Evolutionary conservation across 2,113 vertebrate species (phyloP).

Genomic region (Ochotona princeps): DNA sequence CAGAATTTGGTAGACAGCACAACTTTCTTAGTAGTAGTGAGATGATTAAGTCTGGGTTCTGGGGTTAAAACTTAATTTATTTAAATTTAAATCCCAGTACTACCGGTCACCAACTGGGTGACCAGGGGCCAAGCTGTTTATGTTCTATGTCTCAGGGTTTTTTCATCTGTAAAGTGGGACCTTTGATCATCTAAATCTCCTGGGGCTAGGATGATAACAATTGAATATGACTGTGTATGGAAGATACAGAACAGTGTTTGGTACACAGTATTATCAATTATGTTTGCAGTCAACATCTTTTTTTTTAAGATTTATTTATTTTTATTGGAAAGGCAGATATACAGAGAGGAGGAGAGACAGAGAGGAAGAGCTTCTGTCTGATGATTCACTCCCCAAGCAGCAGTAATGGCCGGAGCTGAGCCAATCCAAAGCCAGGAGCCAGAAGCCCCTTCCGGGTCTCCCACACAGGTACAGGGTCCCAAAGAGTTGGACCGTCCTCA

Average conservation of each 20-base stretch:
- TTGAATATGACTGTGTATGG: neutral
- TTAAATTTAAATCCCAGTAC: constrained; percentile 28
- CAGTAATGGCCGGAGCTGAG: no score
- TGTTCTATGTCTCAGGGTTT: neutral
- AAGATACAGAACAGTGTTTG: neutral
- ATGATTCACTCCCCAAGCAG: no score
- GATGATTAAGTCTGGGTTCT: neutral
- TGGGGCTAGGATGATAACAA: neutral
- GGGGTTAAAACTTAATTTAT: neutral
- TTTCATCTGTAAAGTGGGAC: neutral
- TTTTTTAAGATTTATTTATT: no score
- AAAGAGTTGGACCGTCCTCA: no score
- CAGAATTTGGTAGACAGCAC: neutral
- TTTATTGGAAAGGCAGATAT: no score
- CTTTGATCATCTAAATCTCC: neutral
- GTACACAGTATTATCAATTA: neutral
- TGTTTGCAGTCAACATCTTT: neutral
- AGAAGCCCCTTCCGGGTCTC: no score
- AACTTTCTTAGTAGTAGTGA: neutral
- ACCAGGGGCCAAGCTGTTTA: neutral
- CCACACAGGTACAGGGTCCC: no score
- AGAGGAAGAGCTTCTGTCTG: no score
- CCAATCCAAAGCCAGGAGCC: no score
- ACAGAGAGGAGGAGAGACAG: no score
- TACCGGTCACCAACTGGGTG: neutral